Evolutionary conservation across 1,140 invertebrate species (phyloP).

Genomic region (Melipona quadrifasciata): DNA sequence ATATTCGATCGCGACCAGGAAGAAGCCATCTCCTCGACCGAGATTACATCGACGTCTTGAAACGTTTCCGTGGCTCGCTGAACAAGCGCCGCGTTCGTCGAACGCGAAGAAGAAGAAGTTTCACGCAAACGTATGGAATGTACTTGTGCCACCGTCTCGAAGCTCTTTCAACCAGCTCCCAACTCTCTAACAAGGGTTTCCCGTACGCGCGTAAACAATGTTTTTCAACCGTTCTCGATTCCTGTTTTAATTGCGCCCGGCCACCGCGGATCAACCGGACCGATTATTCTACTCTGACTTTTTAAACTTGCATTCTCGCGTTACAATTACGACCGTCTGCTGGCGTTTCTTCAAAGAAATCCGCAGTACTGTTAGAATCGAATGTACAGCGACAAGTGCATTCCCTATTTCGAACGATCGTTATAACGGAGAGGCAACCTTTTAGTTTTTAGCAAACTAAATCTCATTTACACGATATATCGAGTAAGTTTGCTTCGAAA

Average conservation of each 20-base stretch:
- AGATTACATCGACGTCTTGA: constrained; percentile 57
- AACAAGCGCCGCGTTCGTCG: neutral
- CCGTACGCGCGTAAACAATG: constrained; percentile 20
- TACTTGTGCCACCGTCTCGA: neutral
- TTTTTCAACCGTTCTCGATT: constrained; percentile 30
- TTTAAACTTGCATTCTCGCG: neutral
- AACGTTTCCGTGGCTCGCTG: constrained; percentile 42
- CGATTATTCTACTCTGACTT: constrained; percentile 28
- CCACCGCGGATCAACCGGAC: neutral
- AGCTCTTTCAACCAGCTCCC: constrained; percentile 6
- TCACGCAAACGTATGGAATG: constrained; percentile 34
- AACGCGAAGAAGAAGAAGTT: constrained; percentile 41
- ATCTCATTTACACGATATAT: too few species aligned
- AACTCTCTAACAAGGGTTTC: constrained; percentile 32
- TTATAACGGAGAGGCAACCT: neutral
- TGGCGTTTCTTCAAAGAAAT: neutral
- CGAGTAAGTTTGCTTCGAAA: neutral
- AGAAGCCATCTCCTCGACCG: constrained; percentile 31
- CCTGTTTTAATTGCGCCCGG: constrained; percentile 36
- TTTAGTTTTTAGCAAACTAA: neutral
- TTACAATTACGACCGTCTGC: neutral
- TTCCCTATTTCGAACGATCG: neutral
- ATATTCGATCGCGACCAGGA: constrained; percentile 21
- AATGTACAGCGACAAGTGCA: neutral
- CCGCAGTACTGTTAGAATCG: too few species aligned